Evolutionary conservation across 2,113 vertebrate genomes (phyloP), one percentile per base, ranked within the genome.

Genomic region (Dendrocopos noguchii): DNA sequence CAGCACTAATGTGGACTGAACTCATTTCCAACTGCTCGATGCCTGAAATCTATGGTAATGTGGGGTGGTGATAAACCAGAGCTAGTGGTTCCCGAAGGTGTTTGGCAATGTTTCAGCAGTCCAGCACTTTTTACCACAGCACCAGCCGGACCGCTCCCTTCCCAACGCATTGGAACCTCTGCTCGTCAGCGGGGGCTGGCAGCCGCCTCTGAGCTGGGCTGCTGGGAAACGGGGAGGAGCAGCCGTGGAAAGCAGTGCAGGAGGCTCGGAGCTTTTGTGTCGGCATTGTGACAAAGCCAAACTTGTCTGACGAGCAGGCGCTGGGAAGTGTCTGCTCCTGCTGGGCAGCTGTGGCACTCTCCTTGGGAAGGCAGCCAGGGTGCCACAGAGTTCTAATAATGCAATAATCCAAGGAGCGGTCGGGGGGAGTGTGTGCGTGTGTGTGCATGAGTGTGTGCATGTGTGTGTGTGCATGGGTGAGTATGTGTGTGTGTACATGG

Each of bases 321-420:
- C 1, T 22, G 46, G 8, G 6, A 57, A 70, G 22, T 9, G 11
- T 34, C 74, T 57, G 17, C 3, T 76, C 31, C 36, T 46, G 15
- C 4, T 33, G 50, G 53, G 72, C 24, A 73, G 34, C 36, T 20
- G 67, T 10, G 66, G 27, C 42, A 33, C 15, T 6, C 17, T 61
- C 29, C 34, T 12, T 21, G 16, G 67, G 55, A 72, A 76, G n/a
- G 28, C 63, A 84, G 67, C 21, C 36, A 53, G 50, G 28, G 71
- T 31, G 16, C 28, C 17, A 25, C 60, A 29, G 5, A 64, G 13
- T 9, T 67, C 36, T 63, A 0, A 0, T 60, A 55, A 29, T 5
- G 27, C 70, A 52, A 53, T 25, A 88, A 66, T 27, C 29, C 39
- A 11, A 9, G 1, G 6, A 10, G 8, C 39, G 1, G 6, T 6